Evolutionary conservation across 1,140 invertebrate species (phyloP).

Genomic region (Popillia japonica): DNA sequence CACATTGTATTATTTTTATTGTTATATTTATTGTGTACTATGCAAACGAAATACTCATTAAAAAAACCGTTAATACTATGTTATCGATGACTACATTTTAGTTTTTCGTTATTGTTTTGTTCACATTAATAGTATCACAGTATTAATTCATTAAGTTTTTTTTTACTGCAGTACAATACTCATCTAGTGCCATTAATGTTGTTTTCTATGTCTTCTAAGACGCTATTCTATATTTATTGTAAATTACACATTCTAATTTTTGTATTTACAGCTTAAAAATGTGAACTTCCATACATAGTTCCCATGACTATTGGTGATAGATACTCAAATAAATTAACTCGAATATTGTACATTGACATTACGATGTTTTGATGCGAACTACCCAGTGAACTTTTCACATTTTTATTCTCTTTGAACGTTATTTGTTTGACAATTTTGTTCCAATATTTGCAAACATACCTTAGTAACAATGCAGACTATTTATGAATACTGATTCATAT

Average conservation of each 20-base stretch:
- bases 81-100: constrained; percentile 4
- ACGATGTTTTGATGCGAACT: too few relatives aligned
- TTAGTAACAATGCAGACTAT: not conserved
- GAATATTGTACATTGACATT: too few relatives aligned
- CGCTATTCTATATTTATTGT: constrained; percentile 16
- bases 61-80: not conserved
- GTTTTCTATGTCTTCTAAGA: constrained; percentile 26
- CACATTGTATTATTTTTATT: constrained; percentile 27
- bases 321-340: too few relatives aligned
- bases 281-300: not conserved
- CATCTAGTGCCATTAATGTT: constrained; percentile 35
- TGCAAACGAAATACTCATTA: constrained; percentile 18
- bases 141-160: constrained; percentile 33
- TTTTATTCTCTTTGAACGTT: too few relatives aligned
- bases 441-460: too few relatives aligned
- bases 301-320: too few relatives aligned
- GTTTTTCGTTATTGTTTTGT: constrained; percentile 32
- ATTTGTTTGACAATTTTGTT: too few relatives aligned
- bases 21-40: constrained; percentile 29
- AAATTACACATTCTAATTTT: constrained; percentile 13
- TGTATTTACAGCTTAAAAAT: constrained; percentile 26
- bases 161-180: constrained; percentile 29
- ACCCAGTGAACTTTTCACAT: too few relatives aligned
- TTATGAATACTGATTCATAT: not conserved
- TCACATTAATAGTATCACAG: constrained; percentile 32